Percentiles rank a stretch among this genome's conserved stretches.
Evolutionary conservation across 2,888 invertebrate species (phyloP).

Genomic region (Polia nebulosa): DNA sequence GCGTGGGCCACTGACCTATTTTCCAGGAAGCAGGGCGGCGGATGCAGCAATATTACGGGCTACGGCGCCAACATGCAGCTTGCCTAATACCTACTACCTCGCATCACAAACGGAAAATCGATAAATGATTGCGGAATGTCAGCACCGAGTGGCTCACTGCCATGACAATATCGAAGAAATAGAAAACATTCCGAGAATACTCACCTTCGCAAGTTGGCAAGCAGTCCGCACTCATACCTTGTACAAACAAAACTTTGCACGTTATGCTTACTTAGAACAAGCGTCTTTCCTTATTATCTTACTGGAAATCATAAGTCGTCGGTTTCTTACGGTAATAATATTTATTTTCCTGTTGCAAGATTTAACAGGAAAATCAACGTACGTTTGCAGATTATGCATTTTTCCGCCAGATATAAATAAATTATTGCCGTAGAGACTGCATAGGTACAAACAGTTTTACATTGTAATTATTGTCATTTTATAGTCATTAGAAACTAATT

Average conservation of each 20-base stretch:
- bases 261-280: constrained; percentile 42
- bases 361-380: constrained; percentile 55
- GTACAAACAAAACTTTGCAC: constrained; percentile 46
- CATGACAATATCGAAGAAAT: constrained; percentile 46
- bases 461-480: constrained; percentile 25
- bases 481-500: constrained; percentile 28
- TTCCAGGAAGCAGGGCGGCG: constrained; percentile 72
- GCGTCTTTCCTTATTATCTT: constrained; percentile 62
- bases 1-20: constrained; percentile 88
- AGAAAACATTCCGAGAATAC: constrained; percentile 52
- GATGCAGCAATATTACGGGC: constrained; percentile 67
- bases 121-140: constrained; percentile 29
- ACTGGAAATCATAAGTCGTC: constrained; percentile 51
- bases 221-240: constrained; percentile 32
- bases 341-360: constrained; percentile 59
- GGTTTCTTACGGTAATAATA: constrained; percentile 38
- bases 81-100: constrained; percentile 50
- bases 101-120: constrained; percentile 44
- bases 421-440: constrained; percentile 20
- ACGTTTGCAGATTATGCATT: constrained; percentile 33
- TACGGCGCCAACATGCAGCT: constrained; percentile 61
- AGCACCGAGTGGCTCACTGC: constrained; percentile 24
- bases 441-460: constrained; percentile 27
- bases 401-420: constrained; percentile 42
- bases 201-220: constrained; percentile 25